Conservation (phyloP, 2,797 vertebrate species). For the Muscicapa striata region DNA sequence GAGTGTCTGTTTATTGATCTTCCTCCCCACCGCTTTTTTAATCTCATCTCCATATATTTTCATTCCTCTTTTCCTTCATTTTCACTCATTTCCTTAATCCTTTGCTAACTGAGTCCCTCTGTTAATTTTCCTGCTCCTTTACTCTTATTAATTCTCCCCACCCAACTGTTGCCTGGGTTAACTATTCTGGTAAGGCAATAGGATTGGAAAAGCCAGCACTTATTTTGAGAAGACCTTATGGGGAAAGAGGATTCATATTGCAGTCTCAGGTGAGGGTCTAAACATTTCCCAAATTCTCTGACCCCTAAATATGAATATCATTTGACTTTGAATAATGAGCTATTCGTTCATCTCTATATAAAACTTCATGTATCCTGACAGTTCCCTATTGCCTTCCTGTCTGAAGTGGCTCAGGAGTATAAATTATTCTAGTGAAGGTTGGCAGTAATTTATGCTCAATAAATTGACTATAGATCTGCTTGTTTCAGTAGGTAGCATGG, state of each 20-base stretch:
- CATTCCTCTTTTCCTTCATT: not conserved
- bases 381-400: slow-evolving; percentile 77
- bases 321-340: slow-evolving; percentile 74
- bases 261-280: slow-evolving; percentile 65
- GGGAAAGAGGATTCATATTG: slow-evolving; percentile 60
- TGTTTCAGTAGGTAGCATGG: slow-evolving; percentile 66
- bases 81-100: slow-evolving; percentile 26
- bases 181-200: slow-evolving; percentile 34
- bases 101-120: slow-evolving; percentile 11
- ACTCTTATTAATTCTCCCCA: slow-evolving; percentile 53
- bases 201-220: slow-evolving; percentile 61
- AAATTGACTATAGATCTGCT: slow-evolving; percentile 77
- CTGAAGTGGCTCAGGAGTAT: slow-evolving; percentile 81
- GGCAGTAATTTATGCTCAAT: slow-evolving; percentile 84
- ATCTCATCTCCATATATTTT: not conserved
- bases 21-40: not conserved
- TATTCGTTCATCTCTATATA: slow-evolving; percentile 73
- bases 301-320: slow-evolving; percentile 73
- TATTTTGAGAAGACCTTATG: slow-evolving; percentile 64
- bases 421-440: slow-evolving; percentile 80
- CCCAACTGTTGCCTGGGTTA: slow-evolving; percentile 64
- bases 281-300: slow-evolving; percentile 73
- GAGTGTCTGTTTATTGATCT: not conserved
- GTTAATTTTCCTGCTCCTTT: slow-evolving; percentile 42
- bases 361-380: slow-evolving; percentile 80